Conservation (phyloP, 1,140 invertebrate species). For the Leptinotarsa lineolata region DNA sequence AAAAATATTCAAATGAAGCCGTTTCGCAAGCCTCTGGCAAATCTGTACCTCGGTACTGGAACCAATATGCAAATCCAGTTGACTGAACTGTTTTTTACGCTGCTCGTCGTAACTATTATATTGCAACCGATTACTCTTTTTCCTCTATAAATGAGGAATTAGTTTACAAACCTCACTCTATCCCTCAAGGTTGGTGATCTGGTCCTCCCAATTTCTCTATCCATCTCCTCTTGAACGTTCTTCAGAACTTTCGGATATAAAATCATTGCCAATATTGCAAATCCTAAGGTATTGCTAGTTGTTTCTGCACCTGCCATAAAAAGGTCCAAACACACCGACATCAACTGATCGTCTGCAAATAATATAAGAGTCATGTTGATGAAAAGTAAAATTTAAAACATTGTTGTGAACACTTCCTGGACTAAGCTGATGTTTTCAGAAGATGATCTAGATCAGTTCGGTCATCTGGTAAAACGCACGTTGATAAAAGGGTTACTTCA, state of each 20-base stretch:
- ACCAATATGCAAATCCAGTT: no score
- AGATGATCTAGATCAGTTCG: no score
- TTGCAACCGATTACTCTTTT: background rate
- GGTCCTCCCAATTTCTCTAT: conserved; percentile 71
- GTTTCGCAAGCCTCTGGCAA: no score
- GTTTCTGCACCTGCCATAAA: conserved; percentile 85
- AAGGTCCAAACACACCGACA: conserved; percentile 79
- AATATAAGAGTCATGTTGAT: no score
- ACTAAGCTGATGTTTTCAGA: no score
- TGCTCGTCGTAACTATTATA: background rate
- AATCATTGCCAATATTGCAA: conserved; percentile 78
- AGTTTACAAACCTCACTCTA: conserved; percentile 63
- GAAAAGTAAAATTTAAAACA: no score
- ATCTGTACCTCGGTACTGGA: no score
- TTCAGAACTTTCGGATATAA: conserved; percentile 77
- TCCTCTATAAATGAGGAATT: background rate
- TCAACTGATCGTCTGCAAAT: conserved; percentile 68
- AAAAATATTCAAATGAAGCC: no score
- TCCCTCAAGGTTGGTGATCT: conserved; percentile 71
- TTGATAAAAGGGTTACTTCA: no score
- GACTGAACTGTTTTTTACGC: no score
- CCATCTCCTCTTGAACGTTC: conserved; percentile 81
- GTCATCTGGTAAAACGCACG: no score
- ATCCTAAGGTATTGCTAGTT: conserved; percentile 76
- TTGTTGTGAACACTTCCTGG: no score